Percentiles rank a stretch among this genome's conserved stretches.
Evolutionary conservation across 1,140 invertebrate genomes (phyloP).

Genomic region (Drosophila teissieri): DNA sequence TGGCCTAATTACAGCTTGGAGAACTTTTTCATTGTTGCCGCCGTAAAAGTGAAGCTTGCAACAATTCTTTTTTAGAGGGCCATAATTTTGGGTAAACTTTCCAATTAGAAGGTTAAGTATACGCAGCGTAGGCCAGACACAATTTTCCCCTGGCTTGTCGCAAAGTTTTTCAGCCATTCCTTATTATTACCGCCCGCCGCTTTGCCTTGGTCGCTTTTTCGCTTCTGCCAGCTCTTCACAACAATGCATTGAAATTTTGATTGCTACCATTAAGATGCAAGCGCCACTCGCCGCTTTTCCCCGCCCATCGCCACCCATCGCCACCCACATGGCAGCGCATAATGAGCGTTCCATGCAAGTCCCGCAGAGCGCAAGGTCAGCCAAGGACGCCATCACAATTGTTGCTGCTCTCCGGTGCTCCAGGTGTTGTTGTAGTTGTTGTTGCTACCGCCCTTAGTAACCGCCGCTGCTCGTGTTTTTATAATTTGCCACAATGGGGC

Average conservation of each 20-base stretch:
- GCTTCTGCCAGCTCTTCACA: constrained; percentile 21
- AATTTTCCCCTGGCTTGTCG: constrained; percentile 2
- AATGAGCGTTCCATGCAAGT: constrained; percentile 70
- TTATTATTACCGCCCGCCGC: constrained; percentile 31
- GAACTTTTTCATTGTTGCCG: constrained; percentile 62
- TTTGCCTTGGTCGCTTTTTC: constrained; percentile 47
- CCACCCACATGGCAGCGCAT: constrained; percentile 47
- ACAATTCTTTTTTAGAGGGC: constrained; percentile 50
- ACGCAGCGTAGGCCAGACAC: constrained; percentile 41
- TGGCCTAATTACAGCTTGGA: constrained; percentile 66
- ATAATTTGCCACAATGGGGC: constrained; percentile 65
- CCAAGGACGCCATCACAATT: constrained; percentile 73
- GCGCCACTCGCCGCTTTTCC: constrained; percentile 34
- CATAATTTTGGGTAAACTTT: constrained; percentile 57
- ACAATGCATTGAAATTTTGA: constrained; percentile 79
- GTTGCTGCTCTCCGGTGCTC: constrained; percentile 34
- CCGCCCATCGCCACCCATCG: background rate
- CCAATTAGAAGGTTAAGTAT: constrained; percentile 73
- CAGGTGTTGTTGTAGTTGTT: constrained; percentile 20
- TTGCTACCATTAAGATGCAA: constrained; percentile 81
- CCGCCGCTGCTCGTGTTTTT: constrained; percentile 51
- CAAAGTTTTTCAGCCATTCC: constrained; percentile 24
- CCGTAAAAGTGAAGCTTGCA: constrained; percentile 52
- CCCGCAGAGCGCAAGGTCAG: constrained; percentile 69
- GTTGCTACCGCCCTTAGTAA: constrained; percentile 26